Percentiles rank a stretch among this genome's conserved stretches.
Evolutionary conservation across 1,140 invertebrate genomes (phyloP).

Genomic region (Mactra quadrangularis): DNA sequence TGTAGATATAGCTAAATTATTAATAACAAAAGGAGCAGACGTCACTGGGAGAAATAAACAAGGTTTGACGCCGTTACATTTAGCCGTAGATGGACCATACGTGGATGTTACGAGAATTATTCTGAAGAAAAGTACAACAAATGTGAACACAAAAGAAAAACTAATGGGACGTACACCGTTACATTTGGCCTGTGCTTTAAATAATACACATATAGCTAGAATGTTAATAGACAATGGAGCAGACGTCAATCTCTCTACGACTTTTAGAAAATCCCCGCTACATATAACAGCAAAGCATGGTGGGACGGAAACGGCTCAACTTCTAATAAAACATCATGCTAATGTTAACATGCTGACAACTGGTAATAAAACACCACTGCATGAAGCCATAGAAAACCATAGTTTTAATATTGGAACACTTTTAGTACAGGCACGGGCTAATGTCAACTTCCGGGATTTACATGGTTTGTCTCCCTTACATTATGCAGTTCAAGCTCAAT

Average conservation of each 20-base stretch:
- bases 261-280: conserved; percentile 87
- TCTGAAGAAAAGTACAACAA: conserved; percentile 71
- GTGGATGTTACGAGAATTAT: conserved; percentile 73
- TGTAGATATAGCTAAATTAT: conserved; percentile 70
- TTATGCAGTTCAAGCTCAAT: conserved; percentile 67
- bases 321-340: conserved; percentile 90
- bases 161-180: conserved; percentile 76
- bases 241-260: conserved; percentile 92
- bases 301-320: conserved; percentile 88
- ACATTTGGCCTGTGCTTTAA: conserved; percentile 73
- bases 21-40: conserved; percentile 70
- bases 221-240: conserved; percentile 92
- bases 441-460: conserved; percentile 75
- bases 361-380: conserved; percentile 75
- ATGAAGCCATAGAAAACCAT: conserved; percentile 71
- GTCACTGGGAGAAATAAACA: conserved; percentile 67
- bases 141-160: conserved; percentile 76
- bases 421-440: conserved; percentile 74
- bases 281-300: conserved; percentile 86
- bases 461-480: conserved; percentile 76
- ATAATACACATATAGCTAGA: conserved; percentile 83
- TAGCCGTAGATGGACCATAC: conserved; percentile 67
- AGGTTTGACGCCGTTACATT: conserved; percentile 72
- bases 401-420: conserved; percentile 66
- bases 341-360: conserved; percentile 85